These are phyloP conservation scores for Phrynosoma platyrhinos DNA, from an alignment of 2,113 vertebrate species.

Conservation along the genomic window DNA sequence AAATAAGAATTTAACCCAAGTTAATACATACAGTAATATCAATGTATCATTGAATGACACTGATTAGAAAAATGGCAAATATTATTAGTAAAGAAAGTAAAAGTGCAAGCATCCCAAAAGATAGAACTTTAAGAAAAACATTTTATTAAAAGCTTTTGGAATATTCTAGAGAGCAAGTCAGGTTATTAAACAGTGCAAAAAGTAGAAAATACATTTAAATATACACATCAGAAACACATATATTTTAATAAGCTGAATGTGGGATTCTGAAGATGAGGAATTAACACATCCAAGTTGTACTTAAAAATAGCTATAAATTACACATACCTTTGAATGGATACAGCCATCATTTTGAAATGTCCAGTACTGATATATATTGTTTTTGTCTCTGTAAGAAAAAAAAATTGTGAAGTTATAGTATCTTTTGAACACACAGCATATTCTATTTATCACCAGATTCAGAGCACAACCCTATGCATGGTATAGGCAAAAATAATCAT, in stretches of 20 bases:
- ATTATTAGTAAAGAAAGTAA: background rate
- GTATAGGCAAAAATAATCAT: background rate
- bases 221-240: slow-evolving; percentile 14
- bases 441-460: background rate
- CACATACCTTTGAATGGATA: slow-evolving; percentile 61
- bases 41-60: background rate
- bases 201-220: background rate
- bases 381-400: slow-evolving; percentile 56
- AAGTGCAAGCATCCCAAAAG: background rate
- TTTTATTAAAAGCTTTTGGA: background rate
- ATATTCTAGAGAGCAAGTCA: background rate
- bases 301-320: background rate
- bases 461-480: background rate
- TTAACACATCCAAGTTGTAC: background rate
- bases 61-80: background rate
- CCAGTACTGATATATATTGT: slow-evolving; percentile 54
- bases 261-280: background rate
- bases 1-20: background rate
- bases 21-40: background rate
- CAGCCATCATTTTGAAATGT: slow-evolving; percentile 67
- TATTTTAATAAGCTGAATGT: background rate
- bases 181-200: background rate
- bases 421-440: slow-evolving; percentile 38
- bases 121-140: background rate
- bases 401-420: slow-evolving; percentile 31